Conservation (phyloP, 2,888 invertebrate species). For the Zygaena filipendulae region DNA sequence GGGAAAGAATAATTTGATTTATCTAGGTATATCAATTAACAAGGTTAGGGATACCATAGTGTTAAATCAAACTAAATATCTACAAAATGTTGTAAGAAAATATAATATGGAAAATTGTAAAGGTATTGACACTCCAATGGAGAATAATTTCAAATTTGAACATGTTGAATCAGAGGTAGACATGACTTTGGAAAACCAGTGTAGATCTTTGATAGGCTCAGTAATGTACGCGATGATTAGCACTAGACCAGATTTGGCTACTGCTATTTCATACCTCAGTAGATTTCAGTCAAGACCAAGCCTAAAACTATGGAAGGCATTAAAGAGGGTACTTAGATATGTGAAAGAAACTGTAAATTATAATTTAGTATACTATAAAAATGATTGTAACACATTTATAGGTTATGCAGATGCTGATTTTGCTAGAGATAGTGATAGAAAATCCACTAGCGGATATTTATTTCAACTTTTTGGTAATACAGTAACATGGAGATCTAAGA, state of each 20-base stretch:
- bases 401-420: constrained; percentile 12
- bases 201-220: constrained; percentile 14
- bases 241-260: constrained; percentile 13
- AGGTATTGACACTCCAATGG: constrained; percentile 12
- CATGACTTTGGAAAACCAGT: constrained; percentile 9
- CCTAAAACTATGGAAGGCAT: constrained; percentile 5
- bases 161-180: constrained; percentile 6
- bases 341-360: constrained; percentile 9
- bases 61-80: constrained; percentile 10
- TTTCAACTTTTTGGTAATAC: constrained; percentile 13
- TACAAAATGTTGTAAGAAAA: constrained; percentile 7
- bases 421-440: constrained; percentile 10
- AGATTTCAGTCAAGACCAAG: constrained; percentile 11
- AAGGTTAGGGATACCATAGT: background rate
- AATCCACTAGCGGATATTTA: constrained; percentile 13
- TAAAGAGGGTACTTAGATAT: constrained; percentile 12
- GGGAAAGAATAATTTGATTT: constrained; percentile 7
- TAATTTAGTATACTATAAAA: constrained; percentile 5
- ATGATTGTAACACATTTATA: background rate
- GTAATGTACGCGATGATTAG: constrained; percentile 15
- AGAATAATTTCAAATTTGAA: constrained; percentile 11
- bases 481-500: constrained; percentile 14
- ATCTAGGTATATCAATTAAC: constrained; percentile 9
- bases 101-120: constrained; percentile 14
- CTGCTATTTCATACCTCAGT: constrained; percentile 9